phyloP scores from a whole-genome alignment of 2,797 vertebrate genomes.

The Gorsachius magnificus region DNA sequence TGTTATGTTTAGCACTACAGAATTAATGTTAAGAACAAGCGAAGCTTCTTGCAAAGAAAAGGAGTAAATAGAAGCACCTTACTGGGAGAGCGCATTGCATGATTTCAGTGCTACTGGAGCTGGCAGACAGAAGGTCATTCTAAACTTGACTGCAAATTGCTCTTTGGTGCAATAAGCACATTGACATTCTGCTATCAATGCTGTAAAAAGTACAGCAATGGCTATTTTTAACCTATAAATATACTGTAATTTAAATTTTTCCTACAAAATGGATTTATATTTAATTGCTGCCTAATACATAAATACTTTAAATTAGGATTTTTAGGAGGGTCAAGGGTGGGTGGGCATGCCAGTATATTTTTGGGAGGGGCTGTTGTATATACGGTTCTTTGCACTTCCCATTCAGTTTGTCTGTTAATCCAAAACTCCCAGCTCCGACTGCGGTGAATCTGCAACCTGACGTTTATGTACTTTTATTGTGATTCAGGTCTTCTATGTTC shows the following conservation, averaged over 20 bases:
- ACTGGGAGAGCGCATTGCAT: slow-evolving; percentile 4
- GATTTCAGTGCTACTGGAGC: slow-evolving; percentile 11
- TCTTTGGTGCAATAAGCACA: slow-evolving; percentile 63
- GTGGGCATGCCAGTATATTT: not conserved
- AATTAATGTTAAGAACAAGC: slow-evolving; percentile 2
- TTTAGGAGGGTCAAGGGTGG: slow-evolving; percentile 29
- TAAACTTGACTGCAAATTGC: slow-evolving; percentile 50
- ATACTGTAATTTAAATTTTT: slow-evolving; percentile 71
- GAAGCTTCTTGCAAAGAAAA: slow-evolving; percentile 6
- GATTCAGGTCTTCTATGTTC: not conserved
- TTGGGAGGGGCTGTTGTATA: not conserved
- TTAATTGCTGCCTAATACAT: slow-evolving; percentile 69
- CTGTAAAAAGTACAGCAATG: slow-evolving; percentile 59
- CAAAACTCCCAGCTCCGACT: slow-evolving; percentile 29
- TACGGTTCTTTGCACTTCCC: slow-evolving; percentile 37
- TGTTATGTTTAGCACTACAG: slow-evolving; percentile 35
- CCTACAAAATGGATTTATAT: slow-evolving; percentile 71
- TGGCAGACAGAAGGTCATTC: not conserved
- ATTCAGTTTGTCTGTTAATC: slow-evolving; percentile 25
- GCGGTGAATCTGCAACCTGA: slow-evolving; percentile 21
- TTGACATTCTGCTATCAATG: slow-evolving; percentile 37
- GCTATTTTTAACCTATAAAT: slow-evolving; percentile 68
- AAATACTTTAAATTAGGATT: slow-evolving; percentile 50
- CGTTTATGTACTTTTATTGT: slow-evolving; percentile 7
- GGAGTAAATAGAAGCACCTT: slow-evolving; percentile 64